Percentiles rank a stretch among this genome's conserved stretches.
Evolutionary conservation across 1,140 invertebrate genomes (phyloP).

Genomic region (Rhopalosiphum padi): DNA sequence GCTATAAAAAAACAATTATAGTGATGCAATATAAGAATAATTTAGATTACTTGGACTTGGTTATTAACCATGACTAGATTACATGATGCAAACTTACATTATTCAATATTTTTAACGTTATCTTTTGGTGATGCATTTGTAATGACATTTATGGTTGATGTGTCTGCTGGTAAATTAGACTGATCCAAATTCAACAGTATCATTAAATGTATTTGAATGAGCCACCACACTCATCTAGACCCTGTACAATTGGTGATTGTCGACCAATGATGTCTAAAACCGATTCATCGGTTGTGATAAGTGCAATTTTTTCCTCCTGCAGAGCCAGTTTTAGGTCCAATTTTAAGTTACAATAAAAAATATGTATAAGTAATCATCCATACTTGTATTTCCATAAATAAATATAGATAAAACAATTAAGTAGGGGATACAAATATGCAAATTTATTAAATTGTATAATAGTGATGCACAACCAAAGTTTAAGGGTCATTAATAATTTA

Average conservation of each 20-base stretch:
- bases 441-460: no score
- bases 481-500: no score
- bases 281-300: not conserved
- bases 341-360: constrained; percentile 15
- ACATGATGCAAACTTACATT: constrained; percentile 20
- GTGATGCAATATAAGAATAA: not conserved
- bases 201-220: no score
- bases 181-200: not conserved
- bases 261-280: not conserved
- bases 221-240: not conserved
- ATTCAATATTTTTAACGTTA: constrained; percentile 34
- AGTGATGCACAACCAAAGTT: no score
- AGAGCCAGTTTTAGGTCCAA: constrained; percentile 28
- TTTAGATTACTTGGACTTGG: not conserved
- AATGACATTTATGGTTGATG: not conserved
- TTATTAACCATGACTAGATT: not conserved
- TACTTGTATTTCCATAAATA: not conserved
- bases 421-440: no score
- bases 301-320: constrained; percentile 18
- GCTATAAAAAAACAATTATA: not conserved
- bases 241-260: not conserved
- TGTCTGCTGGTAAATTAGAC: not conserved
- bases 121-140: not conserved
- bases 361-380: not conserved
- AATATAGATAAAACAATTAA: not conserved